Base-by-base conservation (phyloP, 2,797 vertebrate genomes). In the Falco cherrug region DNA sequence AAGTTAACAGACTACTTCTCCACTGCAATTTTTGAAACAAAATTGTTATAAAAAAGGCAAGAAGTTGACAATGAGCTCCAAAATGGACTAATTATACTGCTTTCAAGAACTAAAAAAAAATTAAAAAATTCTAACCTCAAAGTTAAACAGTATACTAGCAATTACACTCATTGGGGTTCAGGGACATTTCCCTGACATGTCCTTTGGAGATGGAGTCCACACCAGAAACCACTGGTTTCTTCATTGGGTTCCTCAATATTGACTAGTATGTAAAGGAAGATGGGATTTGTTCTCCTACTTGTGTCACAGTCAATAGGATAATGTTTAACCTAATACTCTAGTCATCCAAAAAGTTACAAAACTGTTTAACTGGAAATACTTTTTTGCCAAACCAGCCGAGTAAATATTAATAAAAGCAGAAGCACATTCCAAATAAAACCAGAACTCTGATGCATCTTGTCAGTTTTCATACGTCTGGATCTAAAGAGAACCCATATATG, bases 131-230 rank as follows among this genome's bases (percentile, higher is more conserved):
- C 54, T 81, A 16, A 26, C 50, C 71, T 70, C 80, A 77, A 35
- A 64, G 14, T 41, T 87, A 31, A 86, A 70, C 22, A 90, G 14
- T 43, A 59, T 18, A 35, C 18, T 6, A 28, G 73, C n/a, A 77
- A 45, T n/a, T 65, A 61, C 29, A 39, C 22, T 60, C 1, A 1
- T 28, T n/a, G 35, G 31, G 37, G 39, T 39, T 73, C 20, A 73
- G 76, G 39, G 29, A 37, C 1, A 0, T 48, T 91, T 89, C 51
- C 28, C 47, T 37, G 9, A 54, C 0, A 0, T 26, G 5, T 33
- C 79, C 2, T 0, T 45, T 75, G 68, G 35, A 80, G 57, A 75
- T 39, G 16, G 18, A 73, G 41, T 4, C 28, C 41, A 84, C 0
- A 4, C 22, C 45, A 92, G 51, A 67, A 89, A 83, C 11, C 0